phyloP scores from a whole-genome alignment of 2,113 vertebrate species.

The Rhinoderma darwinii region DNA sequence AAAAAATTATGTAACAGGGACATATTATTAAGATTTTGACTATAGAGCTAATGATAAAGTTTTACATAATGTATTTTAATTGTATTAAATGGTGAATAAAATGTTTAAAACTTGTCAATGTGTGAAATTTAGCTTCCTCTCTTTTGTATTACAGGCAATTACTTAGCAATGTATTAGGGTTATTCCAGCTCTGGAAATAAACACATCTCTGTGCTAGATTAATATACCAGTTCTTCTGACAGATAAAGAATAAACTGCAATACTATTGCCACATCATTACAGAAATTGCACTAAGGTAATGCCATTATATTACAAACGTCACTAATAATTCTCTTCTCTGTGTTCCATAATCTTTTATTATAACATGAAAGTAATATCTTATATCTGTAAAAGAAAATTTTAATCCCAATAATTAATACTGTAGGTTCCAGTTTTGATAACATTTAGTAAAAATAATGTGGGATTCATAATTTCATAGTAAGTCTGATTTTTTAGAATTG shows the following conservation, averaged over 20 bases:
- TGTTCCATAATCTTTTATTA: background rate
- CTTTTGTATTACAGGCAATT: background rate
- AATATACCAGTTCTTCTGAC: background rate
- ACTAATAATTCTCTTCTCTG: background rate
- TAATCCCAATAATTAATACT: background rate
- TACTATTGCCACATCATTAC: background rate
- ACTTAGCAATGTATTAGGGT: background rate
- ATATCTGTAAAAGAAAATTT: background rate
- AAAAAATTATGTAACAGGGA: no score
- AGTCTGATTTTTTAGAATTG: background rate
- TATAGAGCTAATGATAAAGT: no score
- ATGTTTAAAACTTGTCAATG: background rate
- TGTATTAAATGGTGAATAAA: background rate
- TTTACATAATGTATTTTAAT: no score
- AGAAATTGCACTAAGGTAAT: background rate
- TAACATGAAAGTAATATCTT: background rate
- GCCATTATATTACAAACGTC: background rate
- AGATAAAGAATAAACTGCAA: constrained; percentile 11
- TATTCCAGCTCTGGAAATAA: background rate
- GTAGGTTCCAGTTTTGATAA: background rate
- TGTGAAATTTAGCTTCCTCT: background rate
- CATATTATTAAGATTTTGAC: no score
- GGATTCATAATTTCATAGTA: no score
- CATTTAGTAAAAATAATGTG: background rate
- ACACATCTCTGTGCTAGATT: background rate